Base-by-base conservation (phyloP, 2,888 invertebrate species). In the Bhutanitis thaidina region DNA sequence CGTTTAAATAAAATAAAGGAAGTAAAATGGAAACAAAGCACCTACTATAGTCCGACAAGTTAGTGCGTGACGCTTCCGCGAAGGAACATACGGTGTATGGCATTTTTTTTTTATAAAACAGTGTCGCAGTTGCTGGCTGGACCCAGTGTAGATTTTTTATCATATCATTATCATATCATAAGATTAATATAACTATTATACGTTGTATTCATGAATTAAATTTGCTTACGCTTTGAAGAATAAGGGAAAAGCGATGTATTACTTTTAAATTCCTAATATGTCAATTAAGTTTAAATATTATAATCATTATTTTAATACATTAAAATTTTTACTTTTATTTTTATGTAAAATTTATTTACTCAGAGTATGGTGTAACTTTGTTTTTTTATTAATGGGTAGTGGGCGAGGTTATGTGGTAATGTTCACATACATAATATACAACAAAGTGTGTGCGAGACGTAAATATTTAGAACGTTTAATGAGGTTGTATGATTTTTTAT, bases 81-180 rank as follows among this genome's bases (percentile, higher is more conserved):
- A 20, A 20, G 5, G 3, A 20, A 20, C 20, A 20, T 2, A 20
- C 3, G 20, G 20, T 3, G 2, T 20, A 20, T 20, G 20, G 20
- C 20, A 20, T 20, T 3, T 20, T 62, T n/a, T 63, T 60, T 62
- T 63, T 59, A 60, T 61, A 54, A 56, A 40, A 47, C 62, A 61
- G 67, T 58, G 60, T 69, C 69, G 68, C 66, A 71, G 67, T 65
- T 63, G 69, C 80, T 83, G 84, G 81, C 80, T 77, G 81, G 80
- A 69, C 61, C 81, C 80, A 81, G 80, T 78, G 78, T 84, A 86
- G 81, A 78, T 82, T 86, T 87, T 88, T 74, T 84, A 85, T 87
- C 88, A 88, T 88, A 88, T 87, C 88, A 81, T 83, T 84, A 83
- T 79, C 85, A 86, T 86, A 87, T 86, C 85, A 82, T 83, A 78